Percentiles rank a stretch among this genome's conserved stretches.
These are phyloP conservation scores for Elgonia sp. DNA, from an alignment of 2,888 invertebrate genomes.

Conservation along the genomic window DNA sequence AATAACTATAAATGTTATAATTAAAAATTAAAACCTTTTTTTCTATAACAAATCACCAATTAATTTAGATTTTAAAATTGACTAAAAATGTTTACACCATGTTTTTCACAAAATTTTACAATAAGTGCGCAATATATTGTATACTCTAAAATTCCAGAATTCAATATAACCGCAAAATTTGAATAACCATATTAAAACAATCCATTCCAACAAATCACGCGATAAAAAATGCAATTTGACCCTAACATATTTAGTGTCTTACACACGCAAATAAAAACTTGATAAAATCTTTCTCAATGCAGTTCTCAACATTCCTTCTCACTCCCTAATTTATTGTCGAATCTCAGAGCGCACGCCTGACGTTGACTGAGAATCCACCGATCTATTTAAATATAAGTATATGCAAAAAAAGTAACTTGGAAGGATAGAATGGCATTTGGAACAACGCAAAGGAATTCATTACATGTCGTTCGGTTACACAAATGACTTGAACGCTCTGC, in stretches of 20 bases:
- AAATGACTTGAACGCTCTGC: conserved; percentile 76
- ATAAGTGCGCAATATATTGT: no score
- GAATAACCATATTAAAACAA: background rate
- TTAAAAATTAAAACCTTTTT: no score
- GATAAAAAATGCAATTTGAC: background rate
- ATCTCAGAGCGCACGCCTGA: conserved; percentile 16
- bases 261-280: background rate
- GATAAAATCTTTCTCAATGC: conserved; percentile 47
- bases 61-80: no score
- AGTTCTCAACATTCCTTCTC: conserved; percentile 39
- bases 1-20: no score
- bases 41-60: no score
- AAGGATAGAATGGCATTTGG: conserved; percentile 60
- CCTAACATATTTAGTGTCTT: conserved; percentile 38
- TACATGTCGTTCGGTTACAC: conserved; percentile 61
- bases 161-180: no score
- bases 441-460: conserved; percentile 72
- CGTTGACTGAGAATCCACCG: conserved; percentile 36
- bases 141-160: no score
- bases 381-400: conserved; percentile 71
- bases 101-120: no score
- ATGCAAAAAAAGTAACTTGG: conserved; percentile 63
- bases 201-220: background rate
- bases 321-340: conserved; percentile 49
- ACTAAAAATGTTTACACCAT: no score